phyloP scores from a whole-genome alignment of 2,797 vertebrate genomes.

The Psittacula derbiana region DNA sequence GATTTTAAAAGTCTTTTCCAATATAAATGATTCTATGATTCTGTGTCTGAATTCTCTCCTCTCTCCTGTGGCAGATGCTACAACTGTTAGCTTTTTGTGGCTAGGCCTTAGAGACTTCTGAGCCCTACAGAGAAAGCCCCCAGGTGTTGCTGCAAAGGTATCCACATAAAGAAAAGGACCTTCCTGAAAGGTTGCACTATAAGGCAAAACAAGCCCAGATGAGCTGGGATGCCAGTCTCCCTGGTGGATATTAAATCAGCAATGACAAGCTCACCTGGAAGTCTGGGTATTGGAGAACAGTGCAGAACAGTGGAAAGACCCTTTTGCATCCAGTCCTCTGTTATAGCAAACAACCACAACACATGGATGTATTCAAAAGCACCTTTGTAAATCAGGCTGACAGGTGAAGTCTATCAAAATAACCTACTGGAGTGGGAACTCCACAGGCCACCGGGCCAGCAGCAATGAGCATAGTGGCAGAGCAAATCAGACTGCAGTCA shows the following conservation, averaged over 20 bases:
- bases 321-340: not conserved
- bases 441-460: not conserved
- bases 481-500: not conserved
- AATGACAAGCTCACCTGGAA: not conserved
- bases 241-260: not conserved
- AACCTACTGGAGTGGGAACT: not conserved
- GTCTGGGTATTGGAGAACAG: not conserved
- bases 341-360: not conserved
- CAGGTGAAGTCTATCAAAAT: not conserved
- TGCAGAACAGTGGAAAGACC: not conserved
- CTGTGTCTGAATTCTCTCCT: not conserved
- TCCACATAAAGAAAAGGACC: not conserved
- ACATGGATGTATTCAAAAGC: not conserved
- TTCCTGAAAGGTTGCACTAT: not conserved
- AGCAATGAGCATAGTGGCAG: not conserved
- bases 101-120: not conserved
- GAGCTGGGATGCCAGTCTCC: not conserved
- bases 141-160: not conserved
- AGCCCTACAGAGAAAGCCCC: not conserved
- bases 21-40: not conserved
- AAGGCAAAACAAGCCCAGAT: not conserved
- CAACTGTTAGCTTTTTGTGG: not conserved
- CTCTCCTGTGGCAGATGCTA: not conserved
- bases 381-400: slow-evolving; percentile 20
- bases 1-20: not conserved